Percentiles rank a stretch among this genome's conserved stretches.
Evolutionary conservation across 2,113 vertebrate species (phyloP).

Genomic region (Vimba vimba): DNA sequence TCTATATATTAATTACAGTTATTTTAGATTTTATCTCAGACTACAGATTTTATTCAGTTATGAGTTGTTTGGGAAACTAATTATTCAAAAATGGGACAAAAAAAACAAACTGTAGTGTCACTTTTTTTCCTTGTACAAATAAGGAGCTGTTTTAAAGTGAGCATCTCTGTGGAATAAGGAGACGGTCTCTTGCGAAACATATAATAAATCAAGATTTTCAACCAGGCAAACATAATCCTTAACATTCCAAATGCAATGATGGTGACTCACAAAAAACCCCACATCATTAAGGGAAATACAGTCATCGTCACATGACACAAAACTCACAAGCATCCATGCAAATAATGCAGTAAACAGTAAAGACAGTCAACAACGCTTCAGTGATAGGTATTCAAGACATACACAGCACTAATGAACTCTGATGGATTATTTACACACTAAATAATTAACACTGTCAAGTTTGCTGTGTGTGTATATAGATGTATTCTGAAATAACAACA

Average conservation of each 20-base stretch:
- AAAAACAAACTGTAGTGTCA: too few species aligned
- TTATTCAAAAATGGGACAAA: not conserved
- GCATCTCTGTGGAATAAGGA: not conserved
- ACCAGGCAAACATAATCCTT: not conserved
- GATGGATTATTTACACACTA: not conserved
- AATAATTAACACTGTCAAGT: not conserved
- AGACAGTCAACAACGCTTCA: not conserved
- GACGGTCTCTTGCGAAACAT: not conserved
- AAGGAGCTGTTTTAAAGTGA: not conserved
- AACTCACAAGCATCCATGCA: not conserved
- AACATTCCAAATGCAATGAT: not conserved
- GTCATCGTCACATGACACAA: not conserved
- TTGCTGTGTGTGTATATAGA: not conserved
- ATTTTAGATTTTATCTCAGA: not conserved
- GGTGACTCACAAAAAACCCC: not conserved
- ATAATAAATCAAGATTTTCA: slow-evolving; percentile 17
- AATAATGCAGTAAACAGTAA: not conserved
- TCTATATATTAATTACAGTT: not conserved
- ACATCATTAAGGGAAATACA: slow-evolving; percentile 7
- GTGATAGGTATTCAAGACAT: not conserved
- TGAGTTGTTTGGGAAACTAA: not conserved
- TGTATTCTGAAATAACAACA: not conserved
- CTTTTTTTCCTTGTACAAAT: not conserved
- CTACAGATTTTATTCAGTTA: not conserved
- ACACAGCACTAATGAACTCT: not conserved